These are phyloP conservation scores for Formica selysi DNA, from an alignment of 1,140 invertebrate genomes.

Conservation along the genomic window DNA sequence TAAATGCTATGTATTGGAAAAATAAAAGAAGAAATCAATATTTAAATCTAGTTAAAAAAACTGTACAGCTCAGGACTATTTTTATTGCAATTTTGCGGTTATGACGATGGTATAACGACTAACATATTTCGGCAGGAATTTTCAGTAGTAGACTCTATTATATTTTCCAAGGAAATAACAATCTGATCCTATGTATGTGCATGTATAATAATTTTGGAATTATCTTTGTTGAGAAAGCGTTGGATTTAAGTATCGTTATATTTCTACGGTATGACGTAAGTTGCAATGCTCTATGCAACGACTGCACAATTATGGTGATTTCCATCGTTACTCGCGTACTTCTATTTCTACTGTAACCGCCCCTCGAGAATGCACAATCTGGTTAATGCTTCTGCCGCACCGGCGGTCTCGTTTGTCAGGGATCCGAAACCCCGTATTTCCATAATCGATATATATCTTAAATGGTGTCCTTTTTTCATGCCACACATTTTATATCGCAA, in stretches of 20 bases:
- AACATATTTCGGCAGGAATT: neutral
- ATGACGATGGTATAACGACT: neutral
- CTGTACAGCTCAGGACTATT: neutral
- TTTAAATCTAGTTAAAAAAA: conserved; percentile 25
- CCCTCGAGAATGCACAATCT: conserved; percentile 45
- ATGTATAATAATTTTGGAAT: conserved; percentile 10
- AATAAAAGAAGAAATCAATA: conserved; percentile 38
- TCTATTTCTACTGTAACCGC: conserved; percentile 15
- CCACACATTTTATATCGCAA: neutral
- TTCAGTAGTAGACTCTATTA: neutral
- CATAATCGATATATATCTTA: conserved; percentile 62
- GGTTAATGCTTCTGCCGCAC: conserved; percentile 57
- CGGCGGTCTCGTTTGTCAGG: conserved; percentile 36
- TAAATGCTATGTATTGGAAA: conserved; percentile 9
- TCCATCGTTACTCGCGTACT: conserved; percentile 43
- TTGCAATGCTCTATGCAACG: conserved; percentile 17
- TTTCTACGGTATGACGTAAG: neutral
- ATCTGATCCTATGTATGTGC: neutral
- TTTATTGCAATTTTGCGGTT: conserved; percentile 36
- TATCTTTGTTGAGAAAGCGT: neutral
- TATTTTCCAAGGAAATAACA: neutral
- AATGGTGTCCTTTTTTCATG: neutral
- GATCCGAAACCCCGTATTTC: conserved; percentile 59
- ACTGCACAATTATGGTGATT: conserved; percentile 64
- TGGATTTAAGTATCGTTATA: conserved; percentile 11